A percentile compares a stretch with the other conserved stretches of the same genome.
phyloP scores from a whole-genome alignment of 2,113 vertebrate species.

The Chitala chitala region DNA sequence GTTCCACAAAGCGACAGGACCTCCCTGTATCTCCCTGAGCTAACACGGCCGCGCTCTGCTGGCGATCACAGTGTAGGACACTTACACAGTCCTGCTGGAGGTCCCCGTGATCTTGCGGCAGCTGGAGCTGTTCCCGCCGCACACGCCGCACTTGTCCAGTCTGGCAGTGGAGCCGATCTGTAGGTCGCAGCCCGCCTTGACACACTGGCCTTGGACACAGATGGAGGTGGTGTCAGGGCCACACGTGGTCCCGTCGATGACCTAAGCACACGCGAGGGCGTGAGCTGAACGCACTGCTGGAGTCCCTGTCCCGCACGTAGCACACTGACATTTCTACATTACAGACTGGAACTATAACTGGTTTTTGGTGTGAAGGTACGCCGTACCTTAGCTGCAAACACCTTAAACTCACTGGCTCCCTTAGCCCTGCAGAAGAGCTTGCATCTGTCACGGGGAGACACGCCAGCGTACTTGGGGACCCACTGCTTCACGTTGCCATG shows the following conservation, averaged over 20 bases:
- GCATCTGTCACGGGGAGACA: slow-evolving; percentile 87
- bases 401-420: slow-evolving; percentile 87
- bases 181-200: slow-evolving; percentile 93
- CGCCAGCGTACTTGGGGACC: slow-evolving; percentile 89
- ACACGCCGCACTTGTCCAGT: slow-evolving; percentile 89
- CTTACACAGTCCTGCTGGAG: slow-evolving; percentile 77
- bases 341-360: neutral
- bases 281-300: neutral
- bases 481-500: slow-evolving; percentile 77
- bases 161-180: slow-evolving; percentile 82
- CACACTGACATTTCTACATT: neutral
- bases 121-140: slow-evolving; percentile 75
- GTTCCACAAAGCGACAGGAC: too few species aligned
- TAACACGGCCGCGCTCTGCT: too few species aligned
- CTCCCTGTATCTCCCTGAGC: too few species aligned
- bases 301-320: neutral
- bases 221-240: slow-evolving; percentile 90
- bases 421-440: slow-evolving; percentile 86
- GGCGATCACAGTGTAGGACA: neutral
- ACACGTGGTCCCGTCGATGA: slow-evolving; percentile 86
- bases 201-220: slow-evolving; percentile 90
- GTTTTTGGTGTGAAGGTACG: neutral
- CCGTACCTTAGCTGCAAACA: slow-evolving; percentile 86
- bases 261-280: slow-evolving; percentile 54
- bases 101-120: slow-evolving; percentile 86